phyloP scores from a whole-genome alignment of 1,140 invertebrate genomes.

The Centruroides vittatus region DNA sequence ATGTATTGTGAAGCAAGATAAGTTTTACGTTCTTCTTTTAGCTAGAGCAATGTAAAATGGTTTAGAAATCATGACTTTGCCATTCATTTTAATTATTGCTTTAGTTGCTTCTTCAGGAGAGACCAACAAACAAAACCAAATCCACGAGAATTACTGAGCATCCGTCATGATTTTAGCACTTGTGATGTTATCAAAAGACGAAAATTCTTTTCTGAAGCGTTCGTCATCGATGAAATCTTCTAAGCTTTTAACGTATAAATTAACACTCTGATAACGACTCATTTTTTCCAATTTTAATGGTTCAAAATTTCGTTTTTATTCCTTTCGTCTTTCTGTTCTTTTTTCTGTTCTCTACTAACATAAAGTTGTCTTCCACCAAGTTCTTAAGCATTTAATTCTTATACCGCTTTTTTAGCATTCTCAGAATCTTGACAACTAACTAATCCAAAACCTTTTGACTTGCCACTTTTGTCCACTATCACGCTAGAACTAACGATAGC shows the following conservation, averaged over 20 bases:
- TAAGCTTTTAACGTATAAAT: slow-evolving; percentile 92
- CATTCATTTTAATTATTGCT: slow-evolving; percentile 98
- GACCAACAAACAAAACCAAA: slow-evolving; percentile 99
- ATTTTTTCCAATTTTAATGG: slow-evolving; percentile 87
- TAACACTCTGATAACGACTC: slow-evolving; percentile 83
- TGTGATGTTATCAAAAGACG: slow-evolving; percentile 88
- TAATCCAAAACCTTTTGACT: slow-evolving; percentile 42
- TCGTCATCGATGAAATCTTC: slow-evolving; percentile 97
- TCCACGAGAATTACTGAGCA: slow-evolving; percentile 69
- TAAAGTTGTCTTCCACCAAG: slow-evolving; percentile 53
- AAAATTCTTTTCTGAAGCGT: slow-evolving; percentile 82
- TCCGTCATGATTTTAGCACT: slow-evolving; percentile 94
- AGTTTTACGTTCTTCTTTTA: slow-evolving; percentile 93
- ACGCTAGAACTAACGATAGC: slow-evolving; percentile 59
- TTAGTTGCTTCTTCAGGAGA: slow-evolving; percentile 98
- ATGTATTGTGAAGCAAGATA: slow-evolving; percentile 96
- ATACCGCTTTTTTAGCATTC: slow-evolving; percentile 74
- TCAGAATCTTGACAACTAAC: slow-evolving; percentile 97
- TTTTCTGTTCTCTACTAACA: slow-evolving; percentile 96
- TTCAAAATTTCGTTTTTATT: slow-evolving; percentile 92
- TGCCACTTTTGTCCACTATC: slow-evolving; percentile 84
- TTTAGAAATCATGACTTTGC: slow-evolving; percentile 88
- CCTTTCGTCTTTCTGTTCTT: slow-evolving; percentile 86
- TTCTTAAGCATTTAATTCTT: slow-evolving; percentile 82
- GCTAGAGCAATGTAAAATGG: slow-evolving; percentile 96